Percentiles rank a stretch among this genome's conserved stretches.
phyloP scores from a whole-genome alignment of 2,113 vertebrate species.

The Thamnophis sirtalis region DNA sequence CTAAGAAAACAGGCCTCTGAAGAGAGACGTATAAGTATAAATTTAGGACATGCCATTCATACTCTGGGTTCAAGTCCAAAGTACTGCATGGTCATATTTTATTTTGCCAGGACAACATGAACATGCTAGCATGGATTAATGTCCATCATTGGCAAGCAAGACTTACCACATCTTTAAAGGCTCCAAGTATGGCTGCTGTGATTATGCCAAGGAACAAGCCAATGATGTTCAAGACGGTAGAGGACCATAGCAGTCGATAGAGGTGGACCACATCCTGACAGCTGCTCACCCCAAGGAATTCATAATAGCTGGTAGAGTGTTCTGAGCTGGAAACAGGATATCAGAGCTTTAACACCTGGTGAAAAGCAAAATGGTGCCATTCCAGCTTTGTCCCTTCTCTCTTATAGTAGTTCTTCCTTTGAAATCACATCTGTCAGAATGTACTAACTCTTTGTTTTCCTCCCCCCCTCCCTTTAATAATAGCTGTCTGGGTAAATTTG shows the following conservation, averaged over 20 bases:
- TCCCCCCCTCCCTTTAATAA: neutral
- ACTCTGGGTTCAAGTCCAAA: neutral
- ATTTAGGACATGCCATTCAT: neutral
- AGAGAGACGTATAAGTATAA: neutral
- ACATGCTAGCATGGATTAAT: neutral
- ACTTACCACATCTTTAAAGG: conserved; percentile 90
- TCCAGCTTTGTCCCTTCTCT: neutral
- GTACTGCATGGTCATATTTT: neutral
- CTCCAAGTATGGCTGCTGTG: conserved; percentile 86
- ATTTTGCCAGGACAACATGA: neutral
- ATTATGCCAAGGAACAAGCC: conserved; percentile 85
- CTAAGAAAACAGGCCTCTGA: neutral
- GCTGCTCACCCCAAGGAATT: conserved; percentile 81
- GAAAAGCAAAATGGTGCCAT: neutral
- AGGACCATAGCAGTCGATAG: conserved; percentile 86
- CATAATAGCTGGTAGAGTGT: conserved; percentile 74
- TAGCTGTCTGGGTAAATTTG: neutral
- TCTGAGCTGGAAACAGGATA: conserved; percentile 60
- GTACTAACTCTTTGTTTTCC: too few relatives aligned
- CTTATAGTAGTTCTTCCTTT: neutral
- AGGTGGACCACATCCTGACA: conserved; percentile 88
- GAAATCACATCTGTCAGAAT: neutral
- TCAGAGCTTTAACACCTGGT: neutral
- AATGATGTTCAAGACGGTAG: conserved; percentile 81
- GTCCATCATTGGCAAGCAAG: neutral